These are phyloP conservation scores for Tachuris rubrigastra DNA, from an alignment of 2,113 vertebrate species.

Conservation along the genomic window DNA sequence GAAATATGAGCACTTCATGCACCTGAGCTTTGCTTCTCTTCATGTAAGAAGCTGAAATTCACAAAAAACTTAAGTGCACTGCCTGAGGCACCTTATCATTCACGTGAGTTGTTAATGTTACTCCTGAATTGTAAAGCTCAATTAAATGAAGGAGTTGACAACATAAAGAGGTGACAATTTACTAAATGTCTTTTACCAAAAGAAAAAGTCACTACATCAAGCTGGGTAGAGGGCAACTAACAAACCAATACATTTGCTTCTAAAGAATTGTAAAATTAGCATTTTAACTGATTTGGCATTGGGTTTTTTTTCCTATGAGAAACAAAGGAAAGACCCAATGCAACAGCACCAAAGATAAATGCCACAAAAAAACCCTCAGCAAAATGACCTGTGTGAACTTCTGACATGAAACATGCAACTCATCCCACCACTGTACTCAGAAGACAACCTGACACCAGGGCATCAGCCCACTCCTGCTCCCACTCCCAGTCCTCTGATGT, in stretches of 20 bases:
- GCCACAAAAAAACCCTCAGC: not conserved
- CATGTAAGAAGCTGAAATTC: not conserved
- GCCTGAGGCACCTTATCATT: not conserved
- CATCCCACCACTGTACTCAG: not conserved
- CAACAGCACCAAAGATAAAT: not conserved
- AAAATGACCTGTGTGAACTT: not conserved
- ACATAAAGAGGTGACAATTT: not conserved
- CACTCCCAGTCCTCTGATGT: not conserved
- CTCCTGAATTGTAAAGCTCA: not conserved
- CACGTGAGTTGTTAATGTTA: not conserved
- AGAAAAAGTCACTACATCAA: not conserved
- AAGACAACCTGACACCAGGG: not conserved
- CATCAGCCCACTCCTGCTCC: not conserved
- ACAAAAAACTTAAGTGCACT: not conserved
- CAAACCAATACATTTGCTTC: not conserved
- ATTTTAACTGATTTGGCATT: not conserved
- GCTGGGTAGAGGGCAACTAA: not conserved
- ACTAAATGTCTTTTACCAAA: not conserved
- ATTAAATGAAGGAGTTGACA: not conserved
- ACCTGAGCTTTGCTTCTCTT: not conserved
- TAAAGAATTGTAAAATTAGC: not conserved
- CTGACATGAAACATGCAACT: not conserved
- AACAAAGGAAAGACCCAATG: not conserved
- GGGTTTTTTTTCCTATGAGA: not conserved
- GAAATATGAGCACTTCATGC: not conserved